Evolutionary conservation across 2,888 invertebrate genomes (phyloP), one percentile per base, ranked within the genome.

Genomic region (Nemotelus nigrinus): DNA sequence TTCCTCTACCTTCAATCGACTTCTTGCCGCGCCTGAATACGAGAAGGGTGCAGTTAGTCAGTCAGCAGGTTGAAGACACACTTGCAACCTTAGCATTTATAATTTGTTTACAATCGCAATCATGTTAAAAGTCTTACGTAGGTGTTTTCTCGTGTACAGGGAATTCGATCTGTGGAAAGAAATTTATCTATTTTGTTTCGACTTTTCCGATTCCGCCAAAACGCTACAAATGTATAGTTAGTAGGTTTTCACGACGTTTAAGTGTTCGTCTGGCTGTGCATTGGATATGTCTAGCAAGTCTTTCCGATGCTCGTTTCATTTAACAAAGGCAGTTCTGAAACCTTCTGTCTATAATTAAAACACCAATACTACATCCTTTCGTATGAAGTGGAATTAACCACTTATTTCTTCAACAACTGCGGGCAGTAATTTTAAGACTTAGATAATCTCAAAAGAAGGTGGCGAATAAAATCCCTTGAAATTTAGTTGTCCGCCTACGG

Each of bases 131-230:
- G 71, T 58, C 50, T 3, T 45, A 47, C 44, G 71, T 72, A 72
- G 71, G 71, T 45, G 58, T 55, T 58, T 25, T 44, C 8, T 67
- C 45, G 45, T 3, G 55, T 58, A 72, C 55, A 41, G 3, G 71
- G 57, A 72, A 72, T 72, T 72, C 39, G 58, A 72, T 72, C 71
- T 58, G 47, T n/a, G n/a, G 43, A 53, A 44, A 57, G n/a, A 57
- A 57, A 71, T n/a, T 57, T 50, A 10, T 58, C 44, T 53, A 44
- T 53, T 70, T 70, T 70, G 57, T 58, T 50, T 10, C 47, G 55
- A 10, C 58, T 72, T 72, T 6, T n/a, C n/a, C 5, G 44, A 57
- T 10, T 25, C 45, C 7, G 10, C n/a, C 70, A 43, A 41, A 58
- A 43, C 45, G 10, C 43, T 39, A 58, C 58, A 70, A n/a, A 10